A percentile compares a stretch with the other conserved stretches of the same genome.
Evolutionary conservation across 2,888 invertebrate species (phyloP).

Genomic region (Dusona sp.): DNA sequence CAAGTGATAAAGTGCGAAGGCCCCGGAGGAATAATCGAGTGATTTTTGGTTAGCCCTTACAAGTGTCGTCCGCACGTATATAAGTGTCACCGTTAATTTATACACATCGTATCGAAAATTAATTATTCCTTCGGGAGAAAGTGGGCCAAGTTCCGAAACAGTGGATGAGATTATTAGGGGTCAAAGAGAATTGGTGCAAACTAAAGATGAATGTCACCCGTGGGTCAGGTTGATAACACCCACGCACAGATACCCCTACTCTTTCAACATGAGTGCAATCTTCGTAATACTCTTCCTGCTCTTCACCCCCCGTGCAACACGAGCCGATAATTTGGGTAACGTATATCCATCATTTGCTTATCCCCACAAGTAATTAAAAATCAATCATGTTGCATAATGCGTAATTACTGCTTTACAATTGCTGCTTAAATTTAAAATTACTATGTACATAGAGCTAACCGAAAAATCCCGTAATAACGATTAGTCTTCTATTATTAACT

Average conservation of each 20-base stretch:
- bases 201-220: constrained; percentile 69
- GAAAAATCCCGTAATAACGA: background rate
- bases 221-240: constrained; percentile 69
- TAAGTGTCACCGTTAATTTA: constrained; percentile 24
- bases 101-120: constrained; percentile 50
- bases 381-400: background rate
- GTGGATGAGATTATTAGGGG: constrained; percentile 20
- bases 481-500: background rate
- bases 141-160: background rate
- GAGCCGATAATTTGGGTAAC: constrained; percentile 79
- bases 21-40: constrained; percentile 21
- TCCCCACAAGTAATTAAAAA: constrained; percentile 12
- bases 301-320: constrained; percentile 68
- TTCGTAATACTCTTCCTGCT: constrained; percentile 71
- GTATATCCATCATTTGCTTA: constrained; percentile 35
- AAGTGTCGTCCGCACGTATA: background rate
- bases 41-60: background rate
- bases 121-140: constrained; percentile 13
- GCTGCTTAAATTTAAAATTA: background rate
- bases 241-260: constrained; percentile 61
- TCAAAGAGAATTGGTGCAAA: constrained; percentile 10
- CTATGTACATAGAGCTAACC: background rate
- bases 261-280: constrained; percentile 74
- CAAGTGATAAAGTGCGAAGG: constrained; percentile 14
- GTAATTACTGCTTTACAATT: background rate